A percentile compares a stretch with the other conserved stretches of the same genome.
phyloP scores from a whole-genome alignment of 2,797 vertebrate species.

The Enteromius anoplus region DNA sequence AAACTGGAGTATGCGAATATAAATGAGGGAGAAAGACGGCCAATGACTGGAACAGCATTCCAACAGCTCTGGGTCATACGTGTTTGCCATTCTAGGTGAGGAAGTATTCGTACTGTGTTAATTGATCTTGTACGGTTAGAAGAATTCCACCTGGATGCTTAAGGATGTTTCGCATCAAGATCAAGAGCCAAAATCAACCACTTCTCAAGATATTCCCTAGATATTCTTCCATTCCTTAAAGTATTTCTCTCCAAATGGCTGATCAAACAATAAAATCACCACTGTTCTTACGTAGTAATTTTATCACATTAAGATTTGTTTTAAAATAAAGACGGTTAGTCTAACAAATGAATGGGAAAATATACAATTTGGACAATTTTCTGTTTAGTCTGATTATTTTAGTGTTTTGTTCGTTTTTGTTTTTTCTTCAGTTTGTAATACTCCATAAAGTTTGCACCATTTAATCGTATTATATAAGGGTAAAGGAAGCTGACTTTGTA shows the following conservation, averaged over 20 bases:
- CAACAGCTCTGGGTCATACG: constrained; percentile 52
- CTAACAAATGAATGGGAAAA: not conserved
- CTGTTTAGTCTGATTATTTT: not conserved
- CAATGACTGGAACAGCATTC: constrained; percentile 37
- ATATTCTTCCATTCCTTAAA: constrained; percentile 14
- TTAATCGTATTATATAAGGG: not conserved
- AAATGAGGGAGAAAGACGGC: not conserved
- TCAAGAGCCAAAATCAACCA: constrained; percentile 42
- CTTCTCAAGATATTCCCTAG: constrained; percentile 27
- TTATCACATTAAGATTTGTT: not conserved
- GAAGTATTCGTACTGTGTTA: constrained; percentile 18
- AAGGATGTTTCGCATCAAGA: not conserved
- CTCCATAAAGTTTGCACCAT: not conserved
- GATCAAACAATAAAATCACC: not conserved
- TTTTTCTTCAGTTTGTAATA: not conserved
- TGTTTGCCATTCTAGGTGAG: constrained; percentile 43
- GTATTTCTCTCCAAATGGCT: constrained; percentile 7
- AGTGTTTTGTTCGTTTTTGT: not conserved
- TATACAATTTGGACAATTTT: not conserved
- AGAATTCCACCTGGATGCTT: constrained; percentile 44
- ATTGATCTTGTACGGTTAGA: constrained; percentile 32
- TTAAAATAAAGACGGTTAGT: not conserved
- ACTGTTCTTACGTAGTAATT: constrained; percentile 25
- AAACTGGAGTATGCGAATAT: constrained; percentile 7
- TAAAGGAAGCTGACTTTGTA: constrained; percentile 2